Conservation (phyloP, 2,888 invertebrate species). For the Aphodius sticticus region DNA sequence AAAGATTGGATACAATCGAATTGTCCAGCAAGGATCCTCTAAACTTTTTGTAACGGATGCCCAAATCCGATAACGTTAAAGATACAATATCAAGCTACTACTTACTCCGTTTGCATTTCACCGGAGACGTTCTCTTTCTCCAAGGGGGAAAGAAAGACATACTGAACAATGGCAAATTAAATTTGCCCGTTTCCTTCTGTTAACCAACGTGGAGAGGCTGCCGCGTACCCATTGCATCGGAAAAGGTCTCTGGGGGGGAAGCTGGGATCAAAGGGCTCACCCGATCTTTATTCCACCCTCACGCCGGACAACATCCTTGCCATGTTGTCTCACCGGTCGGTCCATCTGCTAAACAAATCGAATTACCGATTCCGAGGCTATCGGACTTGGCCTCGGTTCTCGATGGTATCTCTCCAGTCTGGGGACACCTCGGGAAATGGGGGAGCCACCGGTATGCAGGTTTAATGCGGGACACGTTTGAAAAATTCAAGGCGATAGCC, state of each 20-base stretch:
- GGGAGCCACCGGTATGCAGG: constrained; percentile 21
- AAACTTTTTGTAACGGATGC: background rate
- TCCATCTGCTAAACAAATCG: constrained; percentile 57
- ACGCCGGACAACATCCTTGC: constrained; percentile 36
- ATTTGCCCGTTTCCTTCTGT: constrained; percentile 51
- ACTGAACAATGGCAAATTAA: constrained; percentile 47
- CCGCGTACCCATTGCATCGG: constrained; percentile 14
- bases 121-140: background rate
- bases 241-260: constrained; percentile 51
- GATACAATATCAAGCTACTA: background rate
- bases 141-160: background rate
- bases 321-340: constrained; percentile 54
- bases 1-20: background rate
- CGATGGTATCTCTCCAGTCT: constrained; percentile 44
- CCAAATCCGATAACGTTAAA: background rate
- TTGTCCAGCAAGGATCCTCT: background rate
- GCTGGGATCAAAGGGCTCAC: constrained; percentile 52
- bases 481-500: constrained; percentile 19
- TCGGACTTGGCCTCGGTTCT: constrained; percentile 30
- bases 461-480: constrained; percentile 15
- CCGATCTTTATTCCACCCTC: constrained; percentile 40
- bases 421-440: constrained; percentile 16
- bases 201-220: constrained; percentile 48
- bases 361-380: constrained; percentile 50
- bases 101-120: background rate